phyloP scores from a whole-genome alignment of 2,888 invertebrate species.

The Synanthedon formicaeformis region DNA sequence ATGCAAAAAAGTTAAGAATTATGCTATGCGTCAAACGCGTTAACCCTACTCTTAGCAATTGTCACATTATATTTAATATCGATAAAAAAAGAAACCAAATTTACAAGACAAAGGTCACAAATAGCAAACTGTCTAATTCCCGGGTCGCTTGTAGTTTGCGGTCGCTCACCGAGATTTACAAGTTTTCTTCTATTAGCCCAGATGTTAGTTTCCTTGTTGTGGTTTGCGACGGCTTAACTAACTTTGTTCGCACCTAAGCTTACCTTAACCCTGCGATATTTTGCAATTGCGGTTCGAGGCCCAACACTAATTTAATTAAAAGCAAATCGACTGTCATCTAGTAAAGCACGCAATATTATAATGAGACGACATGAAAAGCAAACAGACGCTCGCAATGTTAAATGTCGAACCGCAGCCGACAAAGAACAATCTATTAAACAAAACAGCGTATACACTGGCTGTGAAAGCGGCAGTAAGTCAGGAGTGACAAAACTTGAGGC shows the following conservation, averaged over 20 bases:
- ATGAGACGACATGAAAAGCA: conserved; percentile 32
- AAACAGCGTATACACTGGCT: conserved; percentile 34
- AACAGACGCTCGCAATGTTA: conserved; percentile 39
- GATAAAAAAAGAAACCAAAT: too few species aligned
- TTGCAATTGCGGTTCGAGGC: background rate
- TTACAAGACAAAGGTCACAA: conserved; percentile 12
- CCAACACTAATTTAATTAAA: background rate
- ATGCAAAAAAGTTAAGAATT: too few species aligned
- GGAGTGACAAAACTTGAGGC: conserved; percentile 68
- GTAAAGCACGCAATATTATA: conserved; percentile 11
- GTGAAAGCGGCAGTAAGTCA: conserved; percentile 47
- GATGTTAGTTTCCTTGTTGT: conserved; percentile 41
- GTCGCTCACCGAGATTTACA: conserved; percentile 51
- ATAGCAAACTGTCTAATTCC: conserved; percentile 25
- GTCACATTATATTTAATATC: too few species aligned
- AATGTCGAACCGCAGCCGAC: conserved; percentile 35
- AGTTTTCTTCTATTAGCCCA: conserved; percentile 57
- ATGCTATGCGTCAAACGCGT: too few species aligned
- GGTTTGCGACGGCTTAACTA: conserved; percentile 24
- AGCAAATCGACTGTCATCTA: background rate
- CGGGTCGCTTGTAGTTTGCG: conserved; percentile 45
- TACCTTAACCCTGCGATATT: conserved; percentile 2
- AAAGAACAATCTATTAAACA: conserved; percentile 56
- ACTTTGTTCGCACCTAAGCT: conserved; percentile 16
- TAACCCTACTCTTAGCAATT: too few species aligned